Percentiles rank a stretch among this genome's conserved stretches.
Conservation (phyloP, 2,113 vertebrate species). For the Corythaeola cristata region DNA sequence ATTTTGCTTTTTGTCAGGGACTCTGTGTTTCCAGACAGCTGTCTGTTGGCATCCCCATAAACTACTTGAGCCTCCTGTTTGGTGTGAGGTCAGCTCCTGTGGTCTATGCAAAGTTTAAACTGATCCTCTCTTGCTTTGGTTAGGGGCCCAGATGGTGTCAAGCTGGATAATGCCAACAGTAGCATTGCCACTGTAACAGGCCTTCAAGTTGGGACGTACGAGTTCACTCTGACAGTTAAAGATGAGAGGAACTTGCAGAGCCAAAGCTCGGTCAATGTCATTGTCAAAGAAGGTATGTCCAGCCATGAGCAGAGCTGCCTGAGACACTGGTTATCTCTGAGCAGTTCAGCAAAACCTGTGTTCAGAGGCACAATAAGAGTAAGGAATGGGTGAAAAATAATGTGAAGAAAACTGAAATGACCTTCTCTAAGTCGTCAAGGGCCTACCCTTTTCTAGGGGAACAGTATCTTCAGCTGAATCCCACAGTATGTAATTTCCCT, state of each 20-base stretch:
- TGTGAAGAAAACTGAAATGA: not conserved
- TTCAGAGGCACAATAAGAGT: not conserved
- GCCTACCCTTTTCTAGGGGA: not conserved
- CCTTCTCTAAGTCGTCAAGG: not conserved
- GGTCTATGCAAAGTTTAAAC: not conserved
- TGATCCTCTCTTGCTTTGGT: not conserved
- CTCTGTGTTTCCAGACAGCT: not conserved
- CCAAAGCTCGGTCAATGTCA: constrained; percentile 87
- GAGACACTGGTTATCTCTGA: not conserved
- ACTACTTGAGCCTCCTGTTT: not conserved
- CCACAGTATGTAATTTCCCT: not conserved
- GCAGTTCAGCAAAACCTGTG: not conserved
- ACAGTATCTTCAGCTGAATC: not conserved
- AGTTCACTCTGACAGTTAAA: constrained; percentile 91
- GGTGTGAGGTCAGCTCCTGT: not conserved
- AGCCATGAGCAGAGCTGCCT: not conserved
- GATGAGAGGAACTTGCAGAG: constrained; percentile 90
- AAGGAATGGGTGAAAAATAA: not conserved
- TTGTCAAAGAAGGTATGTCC: constrained; percentile 89
- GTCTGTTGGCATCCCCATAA: not conserved
- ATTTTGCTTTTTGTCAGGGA: not conserved
- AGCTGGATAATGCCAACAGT: constrained; percentile 89
- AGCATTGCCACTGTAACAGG: constrained; percentile 89
- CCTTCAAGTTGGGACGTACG: constrained; percentile 88
- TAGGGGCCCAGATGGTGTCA: constrained; percentile 91